Evolutionary conservation across 2,888 invertebrate species (phyloP).

Genomic region (Hipparchia semele): DNA sequence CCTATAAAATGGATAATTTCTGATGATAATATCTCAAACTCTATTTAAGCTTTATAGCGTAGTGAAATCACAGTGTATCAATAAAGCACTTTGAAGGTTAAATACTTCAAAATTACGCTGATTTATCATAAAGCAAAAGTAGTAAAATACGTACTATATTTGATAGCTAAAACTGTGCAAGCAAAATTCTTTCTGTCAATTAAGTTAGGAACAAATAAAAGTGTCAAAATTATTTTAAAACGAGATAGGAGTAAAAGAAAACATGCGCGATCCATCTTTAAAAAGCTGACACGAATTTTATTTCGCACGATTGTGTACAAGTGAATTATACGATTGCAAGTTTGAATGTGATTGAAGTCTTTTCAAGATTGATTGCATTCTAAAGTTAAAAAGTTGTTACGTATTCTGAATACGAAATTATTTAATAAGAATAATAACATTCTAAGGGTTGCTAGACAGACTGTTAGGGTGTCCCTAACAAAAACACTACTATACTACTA

Average conservation of each 20-base stretch:
- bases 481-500: no score
- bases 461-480: no score
- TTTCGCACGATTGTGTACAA: conserved; percentile 1
- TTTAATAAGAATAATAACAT: background rate
- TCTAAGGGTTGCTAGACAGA: no score
- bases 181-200: conserved; percentile 34
- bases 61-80: conserved; percentile 47
- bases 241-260: conserved; percentile 20
- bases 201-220: conserved; percentile 8
- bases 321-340: background rate
- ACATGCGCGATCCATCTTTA: conserved; percentile 18
- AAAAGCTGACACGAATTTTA: conserved; percentile 1
- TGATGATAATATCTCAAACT: conserved; percentile 58
- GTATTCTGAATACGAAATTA: background rate
- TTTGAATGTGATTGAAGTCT: conserved; percentile 1
- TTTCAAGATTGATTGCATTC: background rate
- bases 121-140: conserved; percentile 33
- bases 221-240: conserved; percentile 20
- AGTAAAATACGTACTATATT: conserved; percentile 27
- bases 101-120: conserved; percentile 20
- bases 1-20: conserved; percentile 64
- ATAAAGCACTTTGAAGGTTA: conserved; percentile 23
- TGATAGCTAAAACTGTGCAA: conserved; percentile 20
- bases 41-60: conserved; percentile 60
- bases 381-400: background rate